Conservation (phyloP, 2,888 invertebrate species). For the Amiota minor region DNA sequence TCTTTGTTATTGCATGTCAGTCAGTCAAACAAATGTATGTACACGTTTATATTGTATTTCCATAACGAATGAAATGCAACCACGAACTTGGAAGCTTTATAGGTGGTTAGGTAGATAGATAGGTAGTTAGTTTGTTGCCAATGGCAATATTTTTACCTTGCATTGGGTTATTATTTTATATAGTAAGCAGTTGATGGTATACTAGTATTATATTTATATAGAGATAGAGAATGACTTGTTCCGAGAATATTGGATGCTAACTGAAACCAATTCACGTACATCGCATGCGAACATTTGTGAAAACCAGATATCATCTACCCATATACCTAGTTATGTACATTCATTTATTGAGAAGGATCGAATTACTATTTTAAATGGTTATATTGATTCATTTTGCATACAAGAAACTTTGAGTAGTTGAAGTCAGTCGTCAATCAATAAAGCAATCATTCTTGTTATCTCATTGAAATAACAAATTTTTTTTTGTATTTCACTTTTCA, state of each 20-base stretch:
- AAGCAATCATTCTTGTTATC: not conserved
- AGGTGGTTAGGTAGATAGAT: not conserved
- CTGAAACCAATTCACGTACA: not conserved
- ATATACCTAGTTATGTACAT: not conserved
- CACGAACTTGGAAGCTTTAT: not conserved
- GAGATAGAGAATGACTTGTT: not conserved
- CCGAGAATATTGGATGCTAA: not conserved
- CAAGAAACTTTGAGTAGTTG: not conserved
- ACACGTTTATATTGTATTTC: not conserved
- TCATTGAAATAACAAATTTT: not conserved
- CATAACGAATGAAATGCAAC: constrained; percentile 9
- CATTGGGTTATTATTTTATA: not conserved
- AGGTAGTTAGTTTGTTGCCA: not conserved
- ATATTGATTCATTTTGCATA: constrained; percentile 2
- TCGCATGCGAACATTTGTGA: constrained; percentile 6
- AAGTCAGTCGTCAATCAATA: constrained; percentile 3
- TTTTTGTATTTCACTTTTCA: not conserved
- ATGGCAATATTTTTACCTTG: constrained; percentile 9
- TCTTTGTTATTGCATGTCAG: constrained; percentile 23
- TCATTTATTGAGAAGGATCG: too few relatives aligned
- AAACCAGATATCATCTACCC: not conserved
- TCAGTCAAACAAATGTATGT: not conserved
- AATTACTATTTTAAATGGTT: constrained; percentile 7
- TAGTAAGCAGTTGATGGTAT: not conserved
- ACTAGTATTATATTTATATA: not conserved